phyloP scores from a whole-genome alignment of 2,888 invertebrate species.

The Clanis bilineata region DNA sequence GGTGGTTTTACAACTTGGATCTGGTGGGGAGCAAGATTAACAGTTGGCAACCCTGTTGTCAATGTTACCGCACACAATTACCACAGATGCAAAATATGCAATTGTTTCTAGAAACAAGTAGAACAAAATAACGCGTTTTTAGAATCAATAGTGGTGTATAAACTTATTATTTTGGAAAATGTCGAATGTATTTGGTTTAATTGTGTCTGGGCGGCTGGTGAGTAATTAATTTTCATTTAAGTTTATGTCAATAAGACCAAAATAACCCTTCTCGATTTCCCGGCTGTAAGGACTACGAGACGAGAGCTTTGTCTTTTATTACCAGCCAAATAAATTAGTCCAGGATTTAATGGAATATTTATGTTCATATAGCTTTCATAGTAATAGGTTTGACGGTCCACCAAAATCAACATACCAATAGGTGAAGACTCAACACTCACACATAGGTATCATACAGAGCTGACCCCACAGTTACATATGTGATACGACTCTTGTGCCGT shows the following conservation, averaged over 20 bases:
- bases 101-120: conserved; percentile 41
- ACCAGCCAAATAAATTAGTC: too few relatives aligned
- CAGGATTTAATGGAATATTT: too few relatives aligned
- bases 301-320: neutral
- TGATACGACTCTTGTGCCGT: too few relatives aligned
- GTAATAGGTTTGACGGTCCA: too few relatives aligned
- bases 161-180: conserved; percentile 29
- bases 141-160: conserved; percentile 12
- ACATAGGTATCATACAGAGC: too few relatives aligned
- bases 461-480: too few relatives aligned
- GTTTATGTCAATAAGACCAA: conserved; percentile 4
- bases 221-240: conserved; percentile 45
- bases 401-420: too few relatives aligned
- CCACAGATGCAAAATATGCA: conserved; percentile 4
- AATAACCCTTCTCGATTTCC: neutral
- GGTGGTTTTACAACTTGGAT: too few relatives aligned
- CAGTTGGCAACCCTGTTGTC: too few relatives aligned
- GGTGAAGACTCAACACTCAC: too few relatives aligned
- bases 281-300: conserved; percentile 16
- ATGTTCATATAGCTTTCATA: too few relatives aligned
- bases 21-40: too few relatives aligned
- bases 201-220: conserved; percentile 92
- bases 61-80: neutral
- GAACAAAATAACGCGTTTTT: conserved; percentile 25
- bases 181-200: conserved; percentile 87